These are phyloP conservation scores for Papilio elwesi DNA, from an alignment of 2,888 invertebrate genomes.

Conservation along the genomic window DNA sequence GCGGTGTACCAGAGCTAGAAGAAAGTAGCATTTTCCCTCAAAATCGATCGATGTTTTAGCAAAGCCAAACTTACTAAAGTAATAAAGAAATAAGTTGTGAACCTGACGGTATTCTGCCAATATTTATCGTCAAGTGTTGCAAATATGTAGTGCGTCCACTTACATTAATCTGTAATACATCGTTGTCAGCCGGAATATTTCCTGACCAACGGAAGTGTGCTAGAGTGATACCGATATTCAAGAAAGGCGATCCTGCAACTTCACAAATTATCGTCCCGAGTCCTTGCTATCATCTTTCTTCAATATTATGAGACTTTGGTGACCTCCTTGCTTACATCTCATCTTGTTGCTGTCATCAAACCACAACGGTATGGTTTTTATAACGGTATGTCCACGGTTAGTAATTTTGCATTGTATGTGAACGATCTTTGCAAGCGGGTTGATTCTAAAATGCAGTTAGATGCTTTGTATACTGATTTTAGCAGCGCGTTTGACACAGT, in stretches of 20 bases:
- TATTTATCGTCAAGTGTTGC: not conserved
- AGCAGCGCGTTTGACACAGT: too few relatives aligned
- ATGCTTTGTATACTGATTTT: too few relatives aligned
- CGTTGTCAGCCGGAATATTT: not conserved
- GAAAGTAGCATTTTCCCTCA: not conserved
- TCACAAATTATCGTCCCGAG: too few relatives aligned
- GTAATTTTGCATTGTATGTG: too few relatives aligned
- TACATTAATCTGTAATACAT: not conserved
- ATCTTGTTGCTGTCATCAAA: not conserved
- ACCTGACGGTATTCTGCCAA: not conserved
- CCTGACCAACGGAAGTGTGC: not conserved
- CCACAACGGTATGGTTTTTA: not conserved
- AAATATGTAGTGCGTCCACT: not conserved
- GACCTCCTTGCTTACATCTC: not conserved
- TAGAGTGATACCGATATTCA: not conserved
- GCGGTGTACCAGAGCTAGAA: not conserved
- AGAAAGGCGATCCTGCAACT: not conserved
- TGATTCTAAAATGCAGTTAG: too few relatives aligned
- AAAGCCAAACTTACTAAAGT: not conserved
- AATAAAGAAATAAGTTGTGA: not conserved
- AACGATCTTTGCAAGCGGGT: too few relatives aligned
- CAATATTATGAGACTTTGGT: not conserved
- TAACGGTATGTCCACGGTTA: not conserved
- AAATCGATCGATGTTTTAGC: not conserved
- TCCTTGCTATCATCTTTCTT: not conserved